Evolutionary conservation across 2,888 invertebrate species (phyloP).

Genomic region (Volucella zonaria): DNA sequence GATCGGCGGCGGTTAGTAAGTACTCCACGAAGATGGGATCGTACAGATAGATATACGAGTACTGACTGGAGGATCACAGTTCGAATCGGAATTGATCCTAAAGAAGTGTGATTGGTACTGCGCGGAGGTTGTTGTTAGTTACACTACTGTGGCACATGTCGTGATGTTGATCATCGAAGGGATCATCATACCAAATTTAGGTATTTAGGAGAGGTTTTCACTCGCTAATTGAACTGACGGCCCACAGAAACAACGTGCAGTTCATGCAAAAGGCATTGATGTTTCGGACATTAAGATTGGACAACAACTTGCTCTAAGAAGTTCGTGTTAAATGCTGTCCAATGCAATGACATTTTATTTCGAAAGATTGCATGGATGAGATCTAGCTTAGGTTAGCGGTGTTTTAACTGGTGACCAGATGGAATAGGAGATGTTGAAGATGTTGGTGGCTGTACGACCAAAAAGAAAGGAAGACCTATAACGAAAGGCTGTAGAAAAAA

Average conservation of each 20-base stretch:
- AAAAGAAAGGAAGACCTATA: too few species aligned
- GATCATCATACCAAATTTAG: conserved; percentile 71
- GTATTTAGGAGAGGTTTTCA: conserved; percentile 48
- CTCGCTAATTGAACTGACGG: conserved; percentile 62
- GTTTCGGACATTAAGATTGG: conserved; percentile 53
- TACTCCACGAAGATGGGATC: conserved; percentile 32
- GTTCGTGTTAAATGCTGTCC: neutral
- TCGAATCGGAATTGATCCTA: conserved; percentile 57
- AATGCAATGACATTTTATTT: conserved; percentile 28
- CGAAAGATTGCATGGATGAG: too few species aligned
- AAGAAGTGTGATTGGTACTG: conserved; percentile 58
- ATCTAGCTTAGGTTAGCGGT: too few species aligned
- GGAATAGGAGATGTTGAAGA: too few species aligned
- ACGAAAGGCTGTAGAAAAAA: too few species aligned
- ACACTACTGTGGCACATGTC: conserved; percentile 59
- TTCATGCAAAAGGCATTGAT: conserved; percentile 22
- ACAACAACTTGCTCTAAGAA: conserved; percentile 49
- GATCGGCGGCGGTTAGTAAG: conserved; percentile 30
- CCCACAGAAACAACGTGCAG: conserved; percentile 21
- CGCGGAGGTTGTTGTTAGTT: conserved; percentile 13
- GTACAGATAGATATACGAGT: conserved; percentile 31
- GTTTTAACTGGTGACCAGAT: too few species aligned
- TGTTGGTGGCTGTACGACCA: too few species aligned
- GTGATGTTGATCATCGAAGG: conserved; percentile 73
- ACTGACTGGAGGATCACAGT: conserved; percentile 54